These are phyloP conservation scores for Diarsia mendica DNA, from an alignment of 2,888 invertebrate species.

Conservation along the genomic window DNA sequence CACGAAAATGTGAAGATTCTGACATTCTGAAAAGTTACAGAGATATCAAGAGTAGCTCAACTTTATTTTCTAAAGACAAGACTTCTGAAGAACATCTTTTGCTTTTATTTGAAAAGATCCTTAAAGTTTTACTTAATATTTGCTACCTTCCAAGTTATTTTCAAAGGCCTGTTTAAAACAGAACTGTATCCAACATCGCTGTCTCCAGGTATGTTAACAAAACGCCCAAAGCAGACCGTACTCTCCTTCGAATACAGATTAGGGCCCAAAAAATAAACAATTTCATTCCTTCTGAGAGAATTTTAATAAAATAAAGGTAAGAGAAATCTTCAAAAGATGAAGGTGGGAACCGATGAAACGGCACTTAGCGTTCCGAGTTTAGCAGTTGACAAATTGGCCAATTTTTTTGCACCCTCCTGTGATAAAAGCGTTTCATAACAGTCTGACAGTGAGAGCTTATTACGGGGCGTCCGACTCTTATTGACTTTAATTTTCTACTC, in stretches of 20 bases:
- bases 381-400: conserved; percentile 87
- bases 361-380: conserved; percentile 81
- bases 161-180: conserved; percentile 41
- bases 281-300: conserved; percentile 58
- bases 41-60: not conserved
- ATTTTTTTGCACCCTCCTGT: conserved; percentile 79
- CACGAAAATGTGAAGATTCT: not conserved
- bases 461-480: conserved; percentile 81
- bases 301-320: conserved; percentile 76
- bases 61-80: conserved; percentile 13
- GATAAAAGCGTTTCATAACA: conserved; percentile 84
- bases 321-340: conserved; percentile 73
- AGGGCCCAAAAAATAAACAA: conserved; percentile 61
- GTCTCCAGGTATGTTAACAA: conserved; percentile 56
- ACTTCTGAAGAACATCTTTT: not conserved
- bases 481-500: conserved; percentile 90
- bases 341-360: conserved; percentile 82
- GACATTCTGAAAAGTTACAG: not conserved
- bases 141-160: conserved; percentile 13
- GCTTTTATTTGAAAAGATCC: conserved; percentile 16
- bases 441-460: conserved; percentile 80
- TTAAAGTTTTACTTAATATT: conserved; percentile 23
- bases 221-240: conserved; percentile 59
- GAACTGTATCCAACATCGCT: conserved; percentile 25
- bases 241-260: conserved; percentile 64